These are phyloP conservation scores for Gymnobelideus leadbeateri DNA, from an alignment of 2,113 vertebrate genomes.

Conservation along the genomic window DNA sequence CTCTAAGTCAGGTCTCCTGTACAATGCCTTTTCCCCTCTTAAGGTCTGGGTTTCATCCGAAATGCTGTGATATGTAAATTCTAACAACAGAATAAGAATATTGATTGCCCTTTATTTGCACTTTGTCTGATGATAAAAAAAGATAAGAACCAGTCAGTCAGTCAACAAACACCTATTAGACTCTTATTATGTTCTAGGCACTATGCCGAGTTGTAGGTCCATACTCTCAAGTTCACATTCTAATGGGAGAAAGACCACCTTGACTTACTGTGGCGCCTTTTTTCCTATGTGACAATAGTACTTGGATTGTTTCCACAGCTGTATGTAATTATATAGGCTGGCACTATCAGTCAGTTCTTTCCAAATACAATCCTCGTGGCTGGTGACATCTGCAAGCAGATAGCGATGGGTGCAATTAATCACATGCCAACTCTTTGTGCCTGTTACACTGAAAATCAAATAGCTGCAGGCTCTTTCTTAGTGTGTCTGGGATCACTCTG, in stretches of 20 bases:
- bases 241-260: not conserved
- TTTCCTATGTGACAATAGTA: not conserved
- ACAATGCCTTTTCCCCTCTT: not conserved
- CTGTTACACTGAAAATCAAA: not conserved
- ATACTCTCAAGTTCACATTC: not conserved
- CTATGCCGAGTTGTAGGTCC: not conserved
- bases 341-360: not conserved
- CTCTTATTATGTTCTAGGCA: not conserved
- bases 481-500: not conserved
- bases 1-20: not conserved
- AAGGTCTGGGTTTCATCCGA: not conserved
- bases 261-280: not conserved
- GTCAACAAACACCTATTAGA: not conserved
- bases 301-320: not conserved
- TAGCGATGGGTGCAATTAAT: constrained; percentile 7
- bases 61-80: not conserved
- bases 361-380: not conserved
- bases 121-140: not conserved
- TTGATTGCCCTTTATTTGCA: not conserved
- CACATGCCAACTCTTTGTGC: constrained; percentile 18
- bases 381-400: not conserved
- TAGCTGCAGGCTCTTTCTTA: not conserved
- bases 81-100: not conserved
- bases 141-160: not conserved
- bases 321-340: not conserved